Percentiles rank a stretch among this genome's conserved stretches.
Evolutionary conservation across 2,888 invertebrate species (phyloP).

Genomic region (Lamellibrachia columna): DNA sequence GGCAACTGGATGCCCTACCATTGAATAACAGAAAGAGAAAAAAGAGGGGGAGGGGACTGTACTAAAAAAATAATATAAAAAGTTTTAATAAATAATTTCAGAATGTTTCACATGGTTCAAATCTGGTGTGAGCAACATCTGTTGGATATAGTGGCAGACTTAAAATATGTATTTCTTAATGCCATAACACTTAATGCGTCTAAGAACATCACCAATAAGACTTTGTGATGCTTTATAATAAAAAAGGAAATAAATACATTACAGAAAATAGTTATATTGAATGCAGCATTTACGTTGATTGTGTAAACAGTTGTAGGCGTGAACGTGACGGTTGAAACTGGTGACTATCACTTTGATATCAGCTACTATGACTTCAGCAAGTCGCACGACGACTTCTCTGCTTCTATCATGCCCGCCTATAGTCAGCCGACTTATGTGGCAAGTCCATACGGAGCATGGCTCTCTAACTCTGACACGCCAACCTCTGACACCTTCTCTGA

Average conservation of each 20-base stretch:
- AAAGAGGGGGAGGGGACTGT: too few relatives aligned
- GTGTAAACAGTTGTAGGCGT: conserved; percentile 18
- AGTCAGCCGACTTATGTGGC: conserved; percentile 43
- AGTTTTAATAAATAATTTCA: too few relatives aligned
- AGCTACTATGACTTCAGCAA: conserved; percentile 44
- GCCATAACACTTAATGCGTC: too few relatives aligned
- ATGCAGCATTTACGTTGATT: not conserved
- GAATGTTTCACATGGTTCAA: not conserved
- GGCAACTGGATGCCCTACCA: too few relatives aligned
- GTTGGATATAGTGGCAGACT: too few relatives aligned
- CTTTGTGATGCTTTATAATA: too few relatives aligned
- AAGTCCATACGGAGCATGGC: conserved; percentile 44
- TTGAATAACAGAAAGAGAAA: too few relatives aligned
- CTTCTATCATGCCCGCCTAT: not conserved
- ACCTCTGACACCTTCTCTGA: conserved; percentile 49
- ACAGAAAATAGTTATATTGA: not conserved
- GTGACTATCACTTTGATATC: conserved; percentile 38
- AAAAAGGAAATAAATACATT: not conserved
- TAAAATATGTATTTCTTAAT: too few relatives aligned
- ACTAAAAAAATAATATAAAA: too few relatives aligned
- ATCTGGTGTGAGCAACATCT: too few relatives aligned
- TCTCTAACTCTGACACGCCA: conserved; percentile 43
- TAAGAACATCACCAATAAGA: too few relatives aligned
- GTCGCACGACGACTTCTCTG: conserved; percentile 32
- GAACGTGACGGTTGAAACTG: conserved; percentile 27